Evolutionary conservation across 2,888 invertebrate species (phyloP).

Genomic region (Macrosiphum euphorbiae): DNA sequence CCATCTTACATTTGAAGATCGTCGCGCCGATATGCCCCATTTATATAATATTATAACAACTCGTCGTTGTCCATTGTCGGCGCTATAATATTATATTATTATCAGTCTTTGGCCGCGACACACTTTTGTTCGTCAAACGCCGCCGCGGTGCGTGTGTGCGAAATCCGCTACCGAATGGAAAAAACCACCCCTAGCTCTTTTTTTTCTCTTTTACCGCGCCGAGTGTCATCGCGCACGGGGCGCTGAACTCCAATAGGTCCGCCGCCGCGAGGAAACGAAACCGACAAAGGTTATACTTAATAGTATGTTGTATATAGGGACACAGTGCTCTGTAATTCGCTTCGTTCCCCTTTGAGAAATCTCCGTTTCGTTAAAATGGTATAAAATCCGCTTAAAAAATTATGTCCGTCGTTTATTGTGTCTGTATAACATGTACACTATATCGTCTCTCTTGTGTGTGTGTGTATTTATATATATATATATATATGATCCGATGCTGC

Average conservation of each 20-base stretch:
- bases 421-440: background rate
- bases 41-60: background rate
- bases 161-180: background rate
- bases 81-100: background rate
- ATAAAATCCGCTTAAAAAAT: conserved; percentile 58
- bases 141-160: background rate
- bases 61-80: conserved; percentile 34
- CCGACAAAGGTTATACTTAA: conserved; percentile 10
- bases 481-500: conserved; percentile 31
- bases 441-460: background rate
- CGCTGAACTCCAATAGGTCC: conserved; percentile 30
- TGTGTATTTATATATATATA: background rate
- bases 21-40: conserved; percentile 24
- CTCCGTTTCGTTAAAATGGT: background rate
- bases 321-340: background rate
- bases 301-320: background rate
- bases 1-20: background rate
- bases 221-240: conserved; percentile 50
- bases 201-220: background rate
- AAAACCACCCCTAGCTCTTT: background rate
- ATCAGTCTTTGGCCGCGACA: background rate
- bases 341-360: background rate
- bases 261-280: conserved; percentile 9
- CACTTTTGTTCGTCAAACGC: conserved; percentile 31
- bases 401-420: background rate